phyloP scores from a whole-genome alignment of 2,113 vertebrate species.

The Fregetta grallaria region DNA sequence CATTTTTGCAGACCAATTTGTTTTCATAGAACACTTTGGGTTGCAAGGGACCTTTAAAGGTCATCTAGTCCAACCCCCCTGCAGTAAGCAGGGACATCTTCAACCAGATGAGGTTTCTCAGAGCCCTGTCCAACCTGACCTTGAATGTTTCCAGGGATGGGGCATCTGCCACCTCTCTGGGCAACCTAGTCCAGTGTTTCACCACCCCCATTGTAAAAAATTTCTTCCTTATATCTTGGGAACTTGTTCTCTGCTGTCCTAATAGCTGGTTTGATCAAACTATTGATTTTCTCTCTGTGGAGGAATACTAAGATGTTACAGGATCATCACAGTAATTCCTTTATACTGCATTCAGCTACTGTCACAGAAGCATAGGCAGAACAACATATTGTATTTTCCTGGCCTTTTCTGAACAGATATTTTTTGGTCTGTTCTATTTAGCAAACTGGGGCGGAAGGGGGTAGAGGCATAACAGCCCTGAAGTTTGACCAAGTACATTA shows the following conservation, averaged over 20 bases:
- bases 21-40: neutral
- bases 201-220: neutral
- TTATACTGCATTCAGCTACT: neutral
- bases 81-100: neutral
- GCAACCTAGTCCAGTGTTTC: neutral
- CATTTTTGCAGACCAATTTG: neutral
- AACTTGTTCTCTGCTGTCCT: neutral
- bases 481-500: neutral
- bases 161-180: neutral
- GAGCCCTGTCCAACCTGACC: neutral
- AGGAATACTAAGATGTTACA: neutral
- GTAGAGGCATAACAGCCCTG: neutral
- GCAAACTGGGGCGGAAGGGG: neutral
- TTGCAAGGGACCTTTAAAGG: no score
- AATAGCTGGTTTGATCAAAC: neutral
- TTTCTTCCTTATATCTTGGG: neutral
- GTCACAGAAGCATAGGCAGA: neutral
- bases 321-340: neutral
- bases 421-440: neutral
- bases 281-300: neutral
- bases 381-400: neutral
- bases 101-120: neutral
- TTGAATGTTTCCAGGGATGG: neutral
- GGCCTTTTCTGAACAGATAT: neutral
- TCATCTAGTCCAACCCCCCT: neutral